Evolutionary conservation across 2,113 vertebrate species (phyloP), one percentile per base, ranked within the genome.

Genomic region (Circaetus cinerascens): DNA sequence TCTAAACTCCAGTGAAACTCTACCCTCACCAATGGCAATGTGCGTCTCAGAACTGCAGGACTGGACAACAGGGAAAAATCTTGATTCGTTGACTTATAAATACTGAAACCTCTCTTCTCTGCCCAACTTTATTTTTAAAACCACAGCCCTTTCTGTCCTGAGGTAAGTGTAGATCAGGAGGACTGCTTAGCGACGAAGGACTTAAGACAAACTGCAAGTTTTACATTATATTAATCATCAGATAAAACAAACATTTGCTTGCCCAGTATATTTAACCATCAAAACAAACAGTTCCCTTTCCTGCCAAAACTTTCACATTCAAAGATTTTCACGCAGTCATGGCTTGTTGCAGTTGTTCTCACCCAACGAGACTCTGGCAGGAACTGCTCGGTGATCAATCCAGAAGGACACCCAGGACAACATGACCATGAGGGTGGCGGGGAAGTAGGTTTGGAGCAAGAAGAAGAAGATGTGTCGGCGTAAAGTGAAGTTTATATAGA

Each of bases 341-440:
- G 76, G 43, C 22, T 87, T 43, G 20, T 57, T 73, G 53, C 48
- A 66, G 77, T 41, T 88, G 43, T 18, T 95, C 97, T 98, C 98
- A 99, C 99, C 99, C 94, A 99, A 96, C 40, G 99, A 99, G 26
- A 99, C 99, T 94, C 99, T 98, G 91, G 99, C 99, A 3, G 99
- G 99, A 60, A 99, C 99, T 22, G 99, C 99, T 96, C 98, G 97
- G 60, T 96, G 98, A 94, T 99, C 99, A 1, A 99, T 99, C 99
- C 99, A 99, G 98, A 99, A 99, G 74, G 99, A 99, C 77, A 99
- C 99, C 99, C 99, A 99, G 94, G 99, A 99, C 94, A 99, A 73
- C 98, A 99, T 99, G 97, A 99, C 99, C 99, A 99, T 99, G 66
- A 99, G 97, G 9, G 98, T 99, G 60, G 99, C 99, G 0, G 99